Evolutionary conservation across 2,797 vertebrate genomes (phyloP).

Genomic region (Halcyon smyrnensis): DNA sequence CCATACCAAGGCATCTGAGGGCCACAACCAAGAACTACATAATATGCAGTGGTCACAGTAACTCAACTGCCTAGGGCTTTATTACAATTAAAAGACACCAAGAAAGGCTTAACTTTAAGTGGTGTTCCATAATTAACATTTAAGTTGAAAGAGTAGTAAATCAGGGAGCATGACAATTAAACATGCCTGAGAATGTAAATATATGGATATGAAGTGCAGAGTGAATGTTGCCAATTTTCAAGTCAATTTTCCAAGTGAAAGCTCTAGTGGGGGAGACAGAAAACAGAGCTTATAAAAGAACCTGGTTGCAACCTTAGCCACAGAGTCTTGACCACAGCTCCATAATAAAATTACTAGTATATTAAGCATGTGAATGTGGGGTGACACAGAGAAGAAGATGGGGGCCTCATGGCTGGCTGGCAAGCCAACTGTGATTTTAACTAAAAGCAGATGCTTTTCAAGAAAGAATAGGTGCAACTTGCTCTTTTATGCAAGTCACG

Average conservation of each 20-base stretch:
- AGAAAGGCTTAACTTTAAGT: conserved; percentile 38
- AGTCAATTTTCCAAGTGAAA: conserved; percentile 61
- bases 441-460: conserved; percentile 66
- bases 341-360: conserved; percentile 74
- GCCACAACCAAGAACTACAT: neutral
- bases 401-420: conserved; percentile 49
- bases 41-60: neutral
- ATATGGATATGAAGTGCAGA: conserved; percentile 34
- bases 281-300: conserved; percentile 69
- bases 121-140: neutral
- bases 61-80: conserved; percentile 20
- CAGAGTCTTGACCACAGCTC: conserved; percentile 67
- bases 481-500: conserved; percentile 71
- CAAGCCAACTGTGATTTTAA: conserved; percentile 64
- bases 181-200: conserved; percentile 52
- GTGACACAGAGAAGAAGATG: conserved; percentile 61
- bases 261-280: conserved; percentile 56
- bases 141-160: conserved; percentile 58
- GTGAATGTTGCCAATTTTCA: conserved; percentile 56
- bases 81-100: conserved; percentile 39
- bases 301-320: conserved; percentile 60
- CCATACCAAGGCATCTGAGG: neutral
- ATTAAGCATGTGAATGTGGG: conserved; percentile 69
- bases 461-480: conserved; percentile 61
- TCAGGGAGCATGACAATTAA: conserved; percentile 45